These are phyloP conservation scores for Erpobdella octoculata DNA, from an alignment of 2,888 invertebrate species.

Conservation along the genomic window DNA sequence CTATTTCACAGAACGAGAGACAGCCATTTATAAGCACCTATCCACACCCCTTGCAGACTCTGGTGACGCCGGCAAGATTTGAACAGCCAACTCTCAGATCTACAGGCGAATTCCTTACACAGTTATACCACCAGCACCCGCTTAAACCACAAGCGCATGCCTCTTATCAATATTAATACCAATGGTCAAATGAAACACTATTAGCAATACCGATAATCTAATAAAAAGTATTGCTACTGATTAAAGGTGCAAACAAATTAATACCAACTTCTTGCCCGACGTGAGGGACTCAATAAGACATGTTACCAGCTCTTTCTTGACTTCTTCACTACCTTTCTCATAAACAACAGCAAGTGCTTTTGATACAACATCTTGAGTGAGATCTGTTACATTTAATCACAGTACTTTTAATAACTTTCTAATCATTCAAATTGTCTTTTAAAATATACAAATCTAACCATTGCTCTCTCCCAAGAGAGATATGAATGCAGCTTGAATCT, in stretches of 20 bases:
- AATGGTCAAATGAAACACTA: too few species aligned
- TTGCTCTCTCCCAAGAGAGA: slow-evolving; percentile 78
- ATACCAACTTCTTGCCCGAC: slow-evolving; percentile 59
- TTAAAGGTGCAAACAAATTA: not conserved
- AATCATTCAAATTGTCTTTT: not conserved
- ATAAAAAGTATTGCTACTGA: too few species aligned
- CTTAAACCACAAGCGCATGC: too few species aligned
- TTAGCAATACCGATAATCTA: too few species aligned
- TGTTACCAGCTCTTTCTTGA: slow-evolving; percentile 66
- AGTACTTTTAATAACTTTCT: not conserved
- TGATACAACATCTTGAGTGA: slow-evolving; percentile 85
- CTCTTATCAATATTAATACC: too few species aligned
- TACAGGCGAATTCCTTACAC: too few species aligned
- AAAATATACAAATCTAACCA: slow-evolving; percentile 57
- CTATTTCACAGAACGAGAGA: too few species aligned
- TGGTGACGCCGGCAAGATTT: too few species aligned
- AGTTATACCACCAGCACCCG: too few species aligned
- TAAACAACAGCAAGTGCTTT: slow-evolving; percentile 83
- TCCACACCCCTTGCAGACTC: too few species aligned
- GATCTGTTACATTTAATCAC: slow-evolving; percentile 58
- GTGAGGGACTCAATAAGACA: slow-evolving; percentile 74
- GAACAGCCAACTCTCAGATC: too few species aligned
- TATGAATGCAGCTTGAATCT: slow-evolving; percentile 75
- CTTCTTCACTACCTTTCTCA: slow-evolving; percentile 67
- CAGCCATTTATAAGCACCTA: too few species aligned